These are phyloP conservation scores for Mizuhopecten yessoensis DNA, from an alignment of 1,140 invertebrate genomes.

Conservation along the genomic window DNA sequence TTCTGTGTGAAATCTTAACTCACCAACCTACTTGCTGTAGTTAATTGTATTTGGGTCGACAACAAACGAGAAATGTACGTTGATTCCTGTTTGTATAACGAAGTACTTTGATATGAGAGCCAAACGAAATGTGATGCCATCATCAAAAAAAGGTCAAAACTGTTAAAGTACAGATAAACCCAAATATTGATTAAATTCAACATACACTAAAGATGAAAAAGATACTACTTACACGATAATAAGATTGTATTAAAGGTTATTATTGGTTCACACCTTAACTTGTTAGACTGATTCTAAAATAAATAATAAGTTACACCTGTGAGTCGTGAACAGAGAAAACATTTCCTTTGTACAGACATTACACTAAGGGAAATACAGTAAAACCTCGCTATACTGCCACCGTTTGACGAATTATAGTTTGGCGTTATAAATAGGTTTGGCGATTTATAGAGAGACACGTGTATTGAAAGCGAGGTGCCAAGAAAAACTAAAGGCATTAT, in stretches of 20 bases:
- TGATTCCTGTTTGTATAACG: not conserved
- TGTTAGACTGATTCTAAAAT: no score
- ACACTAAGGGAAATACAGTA: no score
- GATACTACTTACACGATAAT: not conserved
- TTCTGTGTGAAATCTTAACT: not conserved
- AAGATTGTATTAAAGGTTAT: not conserved
- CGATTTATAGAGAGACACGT: no score
- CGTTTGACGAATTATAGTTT: no score
- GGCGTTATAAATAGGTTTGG: no score
- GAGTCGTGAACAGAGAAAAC: no score
- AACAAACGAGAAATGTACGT: not conserved
- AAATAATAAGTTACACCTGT: no score
- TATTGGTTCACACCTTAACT: not conserved
- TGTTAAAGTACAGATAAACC: constrained; percentile 14
- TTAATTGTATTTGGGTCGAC: not conserved
- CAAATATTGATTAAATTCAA: not conserved
- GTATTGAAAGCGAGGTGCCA: no score
- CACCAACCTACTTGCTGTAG: not conserved
- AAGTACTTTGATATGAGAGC: not conserved
- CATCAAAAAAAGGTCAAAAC: not conserved
- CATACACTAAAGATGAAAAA: no score
- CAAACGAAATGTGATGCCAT: not conserved
- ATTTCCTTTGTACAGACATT: no score
- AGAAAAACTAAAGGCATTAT: no score
- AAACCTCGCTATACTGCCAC: no score